Evolutionary conservation across 2,113 vertebrate species (phyloP).

Genomic region (Salvelinus fontinalis): DNA sequence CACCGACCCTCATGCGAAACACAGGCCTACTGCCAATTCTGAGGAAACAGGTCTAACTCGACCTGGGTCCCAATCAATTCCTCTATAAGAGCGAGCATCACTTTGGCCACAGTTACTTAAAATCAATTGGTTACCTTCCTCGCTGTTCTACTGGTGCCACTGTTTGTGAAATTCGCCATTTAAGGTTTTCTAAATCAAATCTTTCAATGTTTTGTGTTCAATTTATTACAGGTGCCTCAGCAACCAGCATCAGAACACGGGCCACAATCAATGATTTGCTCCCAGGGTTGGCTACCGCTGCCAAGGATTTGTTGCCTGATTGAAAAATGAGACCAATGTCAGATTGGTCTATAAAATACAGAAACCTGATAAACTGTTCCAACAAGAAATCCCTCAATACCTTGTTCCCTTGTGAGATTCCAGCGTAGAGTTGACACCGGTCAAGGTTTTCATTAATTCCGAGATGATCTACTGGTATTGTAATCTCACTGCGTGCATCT

Average conservation of each 20-base stretch:
- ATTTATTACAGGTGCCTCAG: constrained; percentile 15
- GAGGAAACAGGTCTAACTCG: not conserved
- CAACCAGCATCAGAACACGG: not conserved
- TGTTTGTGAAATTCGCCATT: constrained; percentile 14
- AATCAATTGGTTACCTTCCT: constrained; percentile 12
- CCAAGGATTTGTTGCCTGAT: not conserved
- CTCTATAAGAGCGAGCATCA: not conserved
- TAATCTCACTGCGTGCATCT: too few species aligned
- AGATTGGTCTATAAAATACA: not conserved
- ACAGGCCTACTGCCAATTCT: too few species aligned
- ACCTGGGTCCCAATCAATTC: constrained; percentile 15
- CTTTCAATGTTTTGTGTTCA: constrained; percentile 16
- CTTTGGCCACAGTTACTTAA: constrained; percentile 15
- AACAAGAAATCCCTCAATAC: not conserved
- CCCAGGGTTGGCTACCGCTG: not conserved
- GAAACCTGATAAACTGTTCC: not conserved
- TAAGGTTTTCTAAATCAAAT: constrained; percentile 18
- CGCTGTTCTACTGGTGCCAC: not conserved
- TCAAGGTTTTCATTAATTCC: too few species aligned
- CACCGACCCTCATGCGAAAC: too few species aligned
- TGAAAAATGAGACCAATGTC: not conserved
- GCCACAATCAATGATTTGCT: constrained; percentile 3
- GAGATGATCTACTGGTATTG: too few species aligned
- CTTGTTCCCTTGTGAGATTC: not conserved
- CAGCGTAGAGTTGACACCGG: not conserved